Evolutionary conservation across 1,140 invertebrate species (phyloP).

Genomic region (Drosophila nigrodunni): DNA sequence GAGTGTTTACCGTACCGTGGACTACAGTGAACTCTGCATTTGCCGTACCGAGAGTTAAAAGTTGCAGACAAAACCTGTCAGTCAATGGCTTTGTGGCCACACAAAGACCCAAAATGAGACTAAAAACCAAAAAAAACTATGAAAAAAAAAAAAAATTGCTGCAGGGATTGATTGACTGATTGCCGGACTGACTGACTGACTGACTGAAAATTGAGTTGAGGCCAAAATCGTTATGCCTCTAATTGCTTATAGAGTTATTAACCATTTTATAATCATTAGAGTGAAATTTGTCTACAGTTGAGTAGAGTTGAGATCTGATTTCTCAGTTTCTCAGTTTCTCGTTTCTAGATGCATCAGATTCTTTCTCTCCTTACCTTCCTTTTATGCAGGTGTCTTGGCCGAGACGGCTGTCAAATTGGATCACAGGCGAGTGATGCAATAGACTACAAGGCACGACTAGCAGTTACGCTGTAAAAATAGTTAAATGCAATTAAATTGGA

Average conservation of each 20-base stretch:
- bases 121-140: background rate
- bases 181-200: background rate
- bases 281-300: slow-evolving; percentile 25
- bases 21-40: slow-evolving; percentile 5
- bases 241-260: slow-evolving; percentile 79
- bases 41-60: slow-evolving; percentile 15
- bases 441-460: background rate
- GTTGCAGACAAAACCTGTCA: slow-evolving; percentile 51
- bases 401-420: slow-evolving; percentile 5
- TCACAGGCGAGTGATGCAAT: background rate
- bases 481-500: too few species aligned
- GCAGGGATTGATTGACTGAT: background rate
- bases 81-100: slow-evolving; percentile 39
- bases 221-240: slow-evolving; percentile 33
- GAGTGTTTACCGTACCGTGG: background rate
- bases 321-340: background rate
- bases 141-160: background rate
- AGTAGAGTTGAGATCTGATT: background rate
- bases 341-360: background rate
- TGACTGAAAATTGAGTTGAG: slow-evolving; percentile 11
- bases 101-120: slow-evolving; percentile 12
- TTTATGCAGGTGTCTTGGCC: slow-evolving; percentile 6
- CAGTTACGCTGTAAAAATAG: background rate
- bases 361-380: background rate
- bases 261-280: slow-evolving; percentile 61